These are phyloP conservation scores for Lepidonotus clava DNA, from an alignment of 2,888 invertebrate species.

Conservation along the genomic window DNA sequence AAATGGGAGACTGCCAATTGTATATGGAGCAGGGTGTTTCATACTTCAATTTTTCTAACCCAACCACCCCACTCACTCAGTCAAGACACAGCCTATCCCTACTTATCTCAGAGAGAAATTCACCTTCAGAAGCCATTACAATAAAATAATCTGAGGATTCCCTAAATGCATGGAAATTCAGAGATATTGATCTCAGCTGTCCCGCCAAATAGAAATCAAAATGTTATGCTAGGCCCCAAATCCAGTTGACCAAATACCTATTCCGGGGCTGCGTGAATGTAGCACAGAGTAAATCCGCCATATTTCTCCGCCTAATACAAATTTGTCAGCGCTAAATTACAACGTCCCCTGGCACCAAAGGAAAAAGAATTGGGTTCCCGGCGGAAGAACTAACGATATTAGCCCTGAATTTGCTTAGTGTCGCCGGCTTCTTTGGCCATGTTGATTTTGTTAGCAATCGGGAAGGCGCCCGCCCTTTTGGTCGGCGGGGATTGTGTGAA, in stretches of 20 bases:
- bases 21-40: too few relatives aligned
- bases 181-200: neutral
- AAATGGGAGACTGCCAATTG: too few relatives aligned
- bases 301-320: constrained; percentile 31
- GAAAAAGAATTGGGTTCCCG: constrained; percentile 39
- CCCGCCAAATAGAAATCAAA: constrained; percentile 10
- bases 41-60: neutral
- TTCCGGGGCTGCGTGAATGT: neutral
- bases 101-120: neutral
- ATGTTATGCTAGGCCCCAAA: constrained; percentile 21
- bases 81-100: neutral
- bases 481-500: neutral
- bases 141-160: constrained; percentile 30
- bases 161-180: constrained; percentile 20
- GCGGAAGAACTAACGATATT: constrained; percentile 43
- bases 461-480: neutral
- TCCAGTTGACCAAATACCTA: constrained; percentile 29
- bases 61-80: neutral
- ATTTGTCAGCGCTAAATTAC: constrained; percentile 35
- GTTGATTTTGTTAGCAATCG: constrained; percentile 51
- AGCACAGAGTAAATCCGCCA: constrained; percentile 20
- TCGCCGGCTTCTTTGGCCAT: constrained; percentile 29
- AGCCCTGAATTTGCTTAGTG: constrained; percentile 49
- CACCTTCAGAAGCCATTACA: neutral
- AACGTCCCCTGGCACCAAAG: neutral